Evolutionary conservation across 2,113 vertebrate species (phyloP), one percentile per base, ranked within the genome.

Genomic region (Sapajus apella): DNA sequence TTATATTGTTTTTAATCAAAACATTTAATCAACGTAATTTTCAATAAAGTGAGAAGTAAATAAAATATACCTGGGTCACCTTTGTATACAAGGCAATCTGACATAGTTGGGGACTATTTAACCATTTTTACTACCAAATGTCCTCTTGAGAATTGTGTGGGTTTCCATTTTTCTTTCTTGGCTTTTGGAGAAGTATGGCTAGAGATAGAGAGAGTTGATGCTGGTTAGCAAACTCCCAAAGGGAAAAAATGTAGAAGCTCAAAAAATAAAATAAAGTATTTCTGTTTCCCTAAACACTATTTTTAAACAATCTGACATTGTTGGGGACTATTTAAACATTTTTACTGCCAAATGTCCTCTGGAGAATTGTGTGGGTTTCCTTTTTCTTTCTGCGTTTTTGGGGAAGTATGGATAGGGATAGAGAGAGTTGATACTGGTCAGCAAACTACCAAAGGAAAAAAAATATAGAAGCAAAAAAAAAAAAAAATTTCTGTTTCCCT

Each of bases 11-110:
- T 3, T 47, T 81, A 35, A 35, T 73, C 20, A 82, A 94, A 47
- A 64, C 94, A 75, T 89, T 82, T 45, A 96, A 9, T 91, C 85
- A 55, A 1, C 88, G 13, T 50, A 87, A 91, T 88, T 92, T 92
- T 93, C 7, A 95, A 50, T 87, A 56, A 40, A 79, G 4, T 73
- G 20, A 52, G 37, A 84, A 91, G 10, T 68, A 75, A 86, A 55
- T 94, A 80, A 92, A 95, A 66, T 81, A 37, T 2, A 23, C 37
- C 18, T 76, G 5, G 5, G 4, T 23, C 35, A 45, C 80, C 56
- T 91, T 75, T 86, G 32, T n/a, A 13, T 18, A 61, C 14, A 87
- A 35, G 43, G 3, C 21, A 88, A 18, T n/a, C 47, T 55, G 30
- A 25, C 20, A 92, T 40, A 8, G 10, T 47, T 61, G 81, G 18